Evolutionary conservation across 2,113 vertebrate genomes (phyloP).

Genomic region (Balaeniceps rex): DNA sequence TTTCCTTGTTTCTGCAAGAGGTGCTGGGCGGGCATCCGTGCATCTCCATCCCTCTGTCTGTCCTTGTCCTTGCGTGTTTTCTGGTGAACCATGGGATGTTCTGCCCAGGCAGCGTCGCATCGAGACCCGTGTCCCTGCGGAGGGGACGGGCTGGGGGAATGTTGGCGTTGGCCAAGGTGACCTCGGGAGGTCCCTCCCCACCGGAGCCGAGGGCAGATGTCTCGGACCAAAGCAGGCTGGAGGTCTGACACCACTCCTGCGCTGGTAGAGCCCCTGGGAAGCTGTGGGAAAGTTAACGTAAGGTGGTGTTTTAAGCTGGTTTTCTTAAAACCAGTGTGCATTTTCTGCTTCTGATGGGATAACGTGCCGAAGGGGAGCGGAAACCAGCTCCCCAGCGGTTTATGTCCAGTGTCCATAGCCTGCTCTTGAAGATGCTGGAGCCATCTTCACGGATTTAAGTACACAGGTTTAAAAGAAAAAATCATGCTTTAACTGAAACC

Average conservation of each 20-base stretch:
- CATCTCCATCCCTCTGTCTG: neutral
- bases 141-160: neutral
- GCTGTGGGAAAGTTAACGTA: neutral
- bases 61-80: accelerated
- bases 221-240: neutral
- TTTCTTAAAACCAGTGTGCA: neutral
- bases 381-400: neutral
- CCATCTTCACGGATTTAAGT: accelerated
- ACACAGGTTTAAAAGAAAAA: neutral
- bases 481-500: neutral
- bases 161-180: neutral
- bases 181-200: neutral
- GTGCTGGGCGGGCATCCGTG: neutral
- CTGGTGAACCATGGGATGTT: neutral
- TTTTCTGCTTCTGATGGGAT: neutral
- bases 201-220: neutral
- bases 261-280: neutral
- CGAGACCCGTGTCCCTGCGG: accelerated
- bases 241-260: neutral
- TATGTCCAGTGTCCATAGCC: neutral
- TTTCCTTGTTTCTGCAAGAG: neutral
- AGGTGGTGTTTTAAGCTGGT: neutral
- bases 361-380: neutral
- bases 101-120: accelerated
- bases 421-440: neutral